These are phyloP conservation scores for Cyclura pinguis DNA, from an alignment of 2,797 vertebrate genomes.

Conservation along the genomic window DNA sequence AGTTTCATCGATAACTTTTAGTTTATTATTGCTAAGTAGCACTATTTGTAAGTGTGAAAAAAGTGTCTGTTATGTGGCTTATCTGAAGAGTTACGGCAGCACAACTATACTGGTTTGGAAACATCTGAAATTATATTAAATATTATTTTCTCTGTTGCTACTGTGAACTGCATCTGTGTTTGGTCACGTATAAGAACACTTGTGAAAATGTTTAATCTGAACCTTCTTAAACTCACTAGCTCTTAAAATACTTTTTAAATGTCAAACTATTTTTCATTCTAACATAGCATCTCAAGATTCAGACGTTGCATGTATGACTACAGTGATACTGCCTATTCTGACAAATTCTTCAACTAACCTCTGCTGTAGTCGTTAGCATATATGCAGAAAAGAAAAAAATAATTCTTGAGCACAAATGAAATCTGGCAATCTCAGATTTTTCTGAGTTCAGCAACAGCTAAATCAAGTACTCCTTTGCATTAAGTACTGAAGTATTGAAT, in stretches of 20 bases:
- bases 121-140: too few relatives aligned
- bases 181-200: neutral
- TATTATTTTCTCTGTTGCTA: too few relatives aligned
- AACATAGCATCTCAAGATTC: neutral
- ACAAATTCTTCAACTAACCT: neutral
- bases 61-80: neutral
- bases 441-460: neutral
- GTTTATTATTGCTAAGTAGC: neutral
- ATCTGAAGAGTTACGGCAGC: neutral
- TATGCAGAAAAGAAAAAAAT: neutral
- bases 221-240: neutral
- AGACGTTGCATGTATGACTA: neutral
- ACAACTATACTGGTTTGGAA: neutral
- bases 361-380: too few relatives aligned
- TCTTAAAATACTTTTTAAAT: neutral
- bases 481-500: neutral
- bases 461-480: neutral
- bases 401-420: neutral
- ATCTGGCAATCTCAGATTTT: neutral
- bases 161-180: neutral
- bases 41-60: neutral
- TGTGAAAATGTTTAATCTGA: neutral
- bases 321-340: neutral
- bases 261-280: neutral
- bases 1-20: neutral